Percentiles rank a stretch among this genome's conserved stretches.
Evolutionary conservation across 1,140 invertebrate species (phyloP).

Genomic region (Xylocopa sonorina): DNA sequence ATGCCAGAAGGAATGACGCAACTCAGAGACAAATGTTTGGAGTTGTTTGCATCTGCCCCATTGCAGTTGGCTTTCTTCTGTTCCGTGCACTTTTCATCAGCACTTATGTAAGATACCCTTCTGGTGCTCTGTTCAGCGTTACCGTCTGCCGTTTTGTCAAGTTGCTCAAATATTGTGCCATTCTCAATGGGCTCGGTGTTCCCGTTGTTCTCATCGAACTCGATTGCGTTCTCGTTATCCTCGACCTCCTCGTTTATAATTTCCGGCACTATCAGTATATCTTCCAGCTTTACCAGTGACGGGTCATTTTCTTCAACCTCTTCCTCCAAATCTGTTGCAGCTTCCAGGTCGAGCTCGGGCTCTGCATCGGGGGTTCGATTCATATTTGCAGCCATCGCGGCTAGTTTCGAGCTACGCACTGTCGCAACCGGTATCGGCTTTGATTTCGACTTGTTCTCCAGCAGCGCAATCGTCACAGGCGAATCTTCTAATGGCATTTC

Average conservation of each 20-base stretch:
- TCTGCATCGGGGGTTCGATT: conserved; percentile 62
- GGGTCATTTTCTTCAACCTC: conserved; percentile 62
- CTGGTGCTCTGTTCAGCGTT: not conserved
- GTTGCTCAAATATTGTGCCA: conserved; percentile 19
- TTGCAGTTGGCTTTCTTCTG: conserved; percentile 13
- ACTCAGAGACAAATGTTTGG: conserved; percentile 76
- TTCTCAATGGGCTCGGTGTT: not conserved
- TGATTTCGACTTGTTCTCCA: conserved; percentile 43
- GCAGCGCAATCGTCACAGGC: conserved; percentile 30
- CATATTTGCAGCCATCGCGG: conserved; percentile 79
- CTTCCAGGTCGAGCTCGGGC: conserved; percentile 59
- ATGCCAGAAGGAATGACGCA: conserved; percentile 69
- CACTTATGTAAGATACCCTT: not conserved
- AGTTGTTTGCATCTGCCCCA: conserved; percentile 51
- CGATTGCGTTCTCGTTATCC: not conserved
- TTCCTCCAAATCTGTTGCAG: conserved; percentile 31
- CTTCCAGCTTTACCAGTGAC: conserved; percentile 64
- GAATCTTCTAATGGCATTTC: conserved; percentile 65
- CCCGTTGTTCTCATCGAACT: not conserved
- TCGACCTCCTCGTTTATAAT: conserved; percentile 19
- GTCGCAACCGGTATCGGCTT: conserved; percentile 75
- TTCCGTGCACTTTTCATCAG: not conserved
- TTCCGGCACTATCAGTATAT: conserved; percentile 73
- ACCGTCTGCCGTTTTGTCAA: conserved; percentile 1
- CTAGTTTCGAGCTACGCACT: conserved; percentile 76